These are phyloP conservation scores for Bufo gargarizans DNA, from an alignment of 2,113 vertebrate species.

Conservation along the genomic window DNA sequence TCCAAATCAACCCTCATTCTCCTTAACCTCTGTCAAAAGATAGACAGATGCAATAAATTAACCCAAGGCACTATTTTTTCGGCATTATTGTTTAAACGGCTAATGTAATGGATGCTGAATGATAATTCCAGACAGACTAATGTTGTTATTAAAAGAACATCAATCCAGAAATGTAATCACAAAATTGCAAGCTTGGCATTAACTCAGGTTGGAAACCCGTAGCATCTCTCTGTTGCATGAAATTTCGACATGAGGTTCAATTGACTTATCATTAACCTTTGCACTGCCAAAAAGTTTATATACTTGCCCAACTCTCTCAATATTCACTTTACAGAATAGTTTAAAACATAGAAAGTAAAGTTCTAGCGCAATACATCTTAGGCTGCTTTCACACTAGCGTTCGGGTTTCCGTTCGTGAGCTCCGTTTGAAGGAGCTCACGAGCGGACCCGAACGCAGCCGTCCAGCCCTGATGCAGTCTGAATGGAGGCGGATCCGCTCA, in stretches of 20 bases:
- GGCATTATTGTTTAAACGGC: constrained; percentile 46
- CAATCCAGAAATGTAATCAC: constrained; percentile 53
- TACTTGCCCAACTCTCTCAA: neutral
- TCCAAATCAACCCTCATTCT: constrained; percentile 34
- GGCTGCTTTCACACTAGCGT: too few relatives aligned
- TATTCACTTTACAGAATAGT: neutral
- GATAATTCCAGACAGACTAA: constrained; percentile 57
- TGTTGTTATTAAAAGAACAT: constrained; percentile 56
- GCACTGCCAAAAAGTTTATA: constrained; percentile 6
- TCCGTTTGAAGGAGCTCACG: too few relatives aligned
- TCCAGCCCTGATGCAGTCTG: too few relatives aligned
- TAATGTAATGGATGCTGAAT: constrained; percentile 56
- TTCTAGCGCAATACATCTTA: neutral
- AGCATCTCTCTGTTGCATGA: neutral
- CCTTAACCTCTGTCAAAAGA: constrained; percentile 49
- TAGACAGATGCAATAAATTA: constrained; percentile 47
- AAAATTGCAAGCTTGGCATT: constrained; percentile 50
- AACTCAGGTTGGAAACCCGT: constrained; percentile 33
- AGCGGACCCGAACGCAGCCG: too few relatives aligned
- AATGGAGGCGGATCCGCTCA: too few relatives aligned
- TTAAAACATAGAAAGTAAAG: neutral
- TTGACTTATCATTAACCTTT: neutral
- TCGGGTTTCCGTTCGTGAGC: too few relatives aligned
- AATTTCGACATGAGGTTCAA: neutral
- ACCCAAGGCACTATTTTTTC: constrained; percentile 37